Evolutionary conservation across 2,113 vertebrate species (phyloP), one percentile per base, ranked within the genome.

Genomic region (Mastomys coucha): DNA sequence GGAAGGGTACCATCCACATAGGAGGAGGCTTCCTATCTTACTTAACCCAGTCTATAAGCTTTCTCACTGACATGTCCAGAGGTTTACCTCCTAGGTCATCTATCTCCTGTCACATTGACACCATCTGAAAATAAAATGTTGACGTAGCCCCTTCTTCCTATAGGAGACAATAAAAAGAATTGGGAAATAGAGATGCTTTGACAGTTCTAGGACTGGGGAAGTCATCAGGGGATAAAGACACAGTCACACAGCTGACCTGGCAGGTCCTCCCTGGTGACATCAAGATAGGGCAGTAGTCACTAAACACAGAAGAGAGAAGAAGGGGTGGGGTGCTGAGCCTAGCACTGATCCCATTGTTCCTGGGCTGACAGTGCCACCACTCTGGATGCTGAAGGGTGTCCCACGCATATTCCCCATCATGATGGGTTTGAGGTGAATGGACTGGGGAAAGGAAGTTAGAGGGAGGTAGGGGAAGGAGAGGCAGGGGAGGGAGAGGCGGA

Each of bases 211-310:
- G 96, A 95, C n/a, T 97, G 91, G 22, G 96, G 96, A 8, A 24
- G 56, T 95, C 93, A 96, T 67, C 22, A 53, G 67, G 95, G 96
- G 95, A 98, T 96, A 97, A 97, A 98, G 98, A 97, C 95, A 28
- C 10, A 36, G 87, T 96, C 94, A 89, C 72, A 76, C 94, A 91
- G 95, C 86, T 96, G 98, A 72, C 95, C 49, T 93, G 97, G 97
- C 51, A 72, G 96, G 96, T 98, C 97, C 96, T 98, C 97, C 97
- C 88, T 78, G 94, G 65, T 31, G 53, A 97, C 96, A 98, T 97
- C 97, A 81, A 96, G 95, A 95, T 7, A 67, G 39, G 97, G 97
- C 92, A 95, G 58, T 93, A 82, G 92, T 98, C 97, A 70, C 2
- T 24, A 42, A 56, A 49, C 0, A 2, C 10, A n/a, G 67, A 69